Evolutionary conservation across 2,113 vertebrate genomes (phyloP).

Genomic region (Caranx melampygus): DNA sequence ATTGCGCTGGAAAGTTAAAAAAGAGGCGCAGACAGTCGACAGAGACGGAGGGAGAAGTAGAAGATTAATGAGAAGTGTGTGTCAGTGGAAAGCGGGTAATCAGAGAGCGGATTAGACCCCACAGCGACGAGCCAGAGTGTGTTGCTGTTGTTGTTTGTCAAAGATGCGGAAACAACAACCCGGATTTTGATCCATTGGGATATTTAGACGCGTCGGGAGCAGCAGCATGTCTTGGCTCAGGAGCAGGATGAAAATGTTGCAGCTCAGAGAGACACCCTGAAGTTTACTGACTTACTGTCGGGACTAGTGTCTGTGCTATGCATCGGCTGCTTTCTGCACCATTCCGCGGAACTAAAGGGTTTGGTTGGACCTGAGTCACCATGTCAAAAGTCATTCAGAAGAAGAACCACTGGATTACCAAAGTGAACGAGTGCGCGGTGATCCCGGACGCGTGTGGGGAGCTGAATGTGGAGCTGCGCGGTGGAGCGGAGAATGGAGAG

Average conservation of each 20-base stretch:
- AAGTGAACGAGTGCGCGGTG: conserved; percentile 87
- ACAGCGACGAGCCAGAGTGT: conserved; percentile 41
- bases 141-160: conserved; percentile 22
- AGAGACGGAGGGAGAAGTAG: background rate
- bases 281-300: conserved; percentile 63
- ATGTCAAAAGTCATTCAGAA: conserved; percentile 92
- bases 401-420: conserved; percentile 93
- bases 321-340: conserved; percentile 36
- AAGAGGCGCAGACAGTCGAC: background rate
- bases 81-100: conserved; percentile 38
- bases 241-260: conserved; percentile 54
- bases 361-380: conserved; percentile 63
- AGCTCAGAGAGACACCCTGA: conserved; percentile 53
- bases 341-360: conserved; percentile 50
- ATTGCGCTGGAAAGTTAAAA: conserved; percentile 37
- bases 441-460: conserved; percentile 82
- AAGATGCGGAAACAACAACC: conserved; percentile 73
- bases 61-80: conserved; percentile 26
- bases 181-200: conserved; percentile 44
- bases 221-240: conserved; percentile 51
- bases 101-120: conserved; percentile 54
- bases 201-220: conserved; percentile 4
- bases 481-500: conserved; percentile 93
- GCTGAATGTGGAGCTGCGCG: conserved; percentile 86
- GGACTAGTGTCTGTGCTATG: conserved; percentile 53